A percentile compares a stretch with the other conserved stretches of the same genome.
Conservation (phyloP, 2,888 invertebrate genomes). For the Octonoba sinensis region DNA sequence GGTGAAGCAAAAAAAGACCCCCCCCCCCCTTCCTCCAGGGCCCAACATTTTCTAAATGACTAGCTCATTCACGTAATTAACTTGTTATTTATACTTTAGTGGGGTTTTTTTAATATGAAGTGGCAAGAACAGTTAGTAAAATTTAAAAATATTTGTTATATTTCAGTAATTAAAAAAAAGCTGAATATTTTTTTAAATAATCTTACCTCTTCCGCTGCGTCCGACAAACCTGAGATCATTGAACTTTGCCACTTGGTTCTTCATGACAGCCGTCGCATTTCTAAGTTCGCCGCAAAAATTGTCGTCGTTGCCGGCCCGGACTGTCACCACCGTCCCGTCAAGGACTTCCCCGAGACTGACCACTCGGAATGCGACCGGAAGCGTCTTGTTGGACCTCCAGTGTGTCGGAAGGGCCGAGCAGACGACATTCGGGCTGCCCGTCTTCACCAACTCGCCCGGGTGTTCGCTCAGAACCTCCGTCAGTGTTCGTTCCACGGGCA, state of each 20-base stretch:
- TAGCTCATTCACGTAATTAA: too few species aligned
- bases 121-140: too few species aligned
- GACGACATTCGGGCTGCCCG: conserved; percentile 95
- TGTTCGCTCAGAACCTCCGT: conserved; percentile 77
- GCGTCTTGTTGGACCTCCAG: conserved; percentile 97
- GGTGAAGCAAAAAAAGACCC: too few species aligned
- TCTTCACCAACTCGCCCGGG: conserved; percentile 84
- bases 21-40: too few species aligned
- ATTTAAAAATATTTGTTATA: too few species aligned
- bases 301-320: conserved; percentile 97
- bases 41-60: too few species aligned
- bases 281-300: conserved; percentile 93
- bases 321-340: conserved; percentile 95
- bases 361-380: conserved; percentile 96
- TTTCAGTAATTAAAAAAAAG: not conserved
- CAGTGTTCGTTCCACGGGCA: conserved; percentile 76
- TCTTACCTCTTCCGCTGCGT: conserved; percentile 94
- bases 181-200: not conserved
- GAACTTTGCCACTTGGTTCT: conserved; percentile 96
- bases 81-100: too few species aligned
- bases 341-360: conserved; percentile 90
- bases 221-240: conserved; percentile 98
- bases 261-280: conserved; percentile 93
- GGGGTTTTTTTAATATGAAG: too few species aligned
- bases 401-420: conserved; percentile 94